phyloP scores from a whole-genome alignment of 1,140 invertebrate genomes.

The Neodiprion lecontei region DNA sequence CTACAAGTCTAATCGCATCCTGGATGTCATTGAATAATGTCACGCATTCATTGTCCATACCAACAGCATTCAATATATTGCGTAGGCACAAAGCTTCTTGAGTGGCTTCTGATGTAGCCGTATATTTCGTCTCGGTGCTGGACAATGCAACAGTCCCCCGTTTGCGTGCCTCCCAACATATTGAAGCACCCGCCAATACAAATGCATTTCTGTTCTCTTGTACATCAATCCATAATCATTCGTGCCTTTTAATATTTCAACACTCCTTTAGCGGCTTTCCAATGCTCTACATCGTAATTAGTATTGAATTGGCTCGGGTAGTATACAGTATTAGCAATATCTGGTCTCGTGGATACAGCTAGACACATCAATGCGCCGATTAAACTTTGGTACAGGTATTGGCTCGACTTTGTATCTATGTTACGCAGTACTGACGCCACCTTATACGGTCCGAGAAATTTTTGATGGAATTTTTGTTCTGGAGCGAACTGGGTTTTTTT shows the following conservation, averaged over 20 bases:
- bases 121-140: conserved; percentile 40
- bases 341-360: conserved; percentile 41
- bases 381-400: conserved; percentile 40
- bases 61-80: conserved; percentile 14
- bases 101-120: conserved; percentile 32
- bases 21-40: conserved; percentile 36
- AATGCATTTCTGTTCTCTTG: conserved; percentile 29
- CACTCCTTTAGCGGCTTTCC: conserved; percentile 31
- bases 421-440: conserved; percentile 22
- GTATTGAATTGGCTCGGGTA: conserved; percentile 30
- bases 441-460: conserved; percentile 48
- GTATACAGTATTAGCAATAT: conserved; percentile 44
- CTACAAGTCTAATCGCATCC: conserved; percentile 34
- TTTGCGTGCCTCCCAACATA: conserved; percentile 43
- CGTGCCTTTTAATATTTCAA: conserved; percentile 35
- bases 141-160: conserved; percentile 50
- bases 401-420: too few species aligned
- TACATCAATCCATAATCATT: conserved; percentile 24
- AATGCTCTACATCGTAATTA: conserved; percentile 25
- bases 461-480: conserved; percentile 44
- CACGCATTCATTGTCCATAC: conserved; percentile 13
- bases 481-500: conserved; percentile 31
- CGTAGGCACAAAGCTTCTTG: conserved; percentile 22
- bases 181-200: conserved; percentile 29
- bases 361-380: conserved; percentile 50